Evolutionary conservation across 2,113 vertebrate genomes (phyloP).

Genomic region (Motacilla tschutschensis): DNA sequence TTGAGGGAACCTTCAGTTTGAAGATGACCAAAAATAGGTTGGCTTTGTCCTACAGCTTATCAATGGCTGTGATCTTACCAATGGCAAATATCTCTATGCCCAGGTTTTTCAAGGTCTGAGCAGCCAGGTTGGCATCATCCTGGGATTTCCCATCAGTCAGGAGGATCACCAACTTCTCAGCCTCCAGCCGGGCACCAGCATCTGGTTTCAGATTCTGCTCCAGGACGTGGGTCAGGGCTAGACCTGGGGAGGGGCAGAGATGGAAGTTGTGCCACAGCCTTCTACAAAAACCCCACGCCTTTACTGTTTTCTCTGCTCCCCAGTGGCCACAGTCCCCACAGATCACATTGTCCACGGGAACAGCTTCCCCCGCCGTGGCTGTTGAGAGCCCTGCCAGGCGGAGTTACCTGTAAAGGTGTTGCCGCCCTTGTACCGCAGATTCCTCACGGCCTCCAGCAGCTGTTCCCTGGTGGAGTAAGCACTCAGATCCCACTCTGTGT

Average conservation of each 20-base stretch:
- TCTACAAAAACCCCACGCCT: rapidly evolving
- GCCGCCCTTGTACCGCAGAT: slow-evolving; percentile 87
- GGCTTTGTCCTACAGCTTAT: background rate
- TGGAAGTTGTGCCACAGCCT: background rate
- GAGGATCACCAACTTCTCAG: slow-evolving; percentile 78
- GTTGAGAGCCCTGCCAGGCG: rapidly evolving
- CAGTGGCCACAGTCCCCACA: background rate
- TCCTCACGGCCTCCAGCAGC: slow-evolving; percentile 81
- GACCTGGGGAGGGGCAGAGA: slow-evolving; percentile 71
- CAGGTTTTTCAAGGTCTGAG: slow-evolving; percentile 77
- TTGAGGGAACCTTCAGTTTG: background rate
- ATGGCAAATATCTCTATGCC: slow-evolving; percentile 89
- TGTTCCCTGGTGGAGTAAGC: slow-evolving; percentile 78
- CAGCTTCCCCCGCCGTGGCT: background rate
- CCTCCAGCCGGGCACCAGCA: slow-evolving; percentile 75
- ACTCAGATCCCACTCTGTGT: slow-evolving; percentile 91
- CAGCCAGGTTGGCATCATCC: slow-evolving; percentile 82
- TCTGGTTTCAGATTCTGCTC: slow-evolving; percentile 81
- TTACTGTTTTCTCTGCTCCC: background rate
- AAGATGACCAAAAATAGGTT: background rate
- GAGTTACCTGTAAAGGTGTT: slow-evolving; percentile 90
- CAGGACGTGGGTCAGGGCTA: slow-evolving; percentile 86
- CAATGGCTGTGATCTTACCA: slow-evolving; percentile 70
- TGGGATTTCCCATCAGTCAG: slow-evolving; percentile 95
- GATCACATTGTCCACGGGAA: background rate